Evolutionary conservation across 2,113 vertebrate species (phyloP).

Genomic region (Amphilophus citrinellus): DNA sequence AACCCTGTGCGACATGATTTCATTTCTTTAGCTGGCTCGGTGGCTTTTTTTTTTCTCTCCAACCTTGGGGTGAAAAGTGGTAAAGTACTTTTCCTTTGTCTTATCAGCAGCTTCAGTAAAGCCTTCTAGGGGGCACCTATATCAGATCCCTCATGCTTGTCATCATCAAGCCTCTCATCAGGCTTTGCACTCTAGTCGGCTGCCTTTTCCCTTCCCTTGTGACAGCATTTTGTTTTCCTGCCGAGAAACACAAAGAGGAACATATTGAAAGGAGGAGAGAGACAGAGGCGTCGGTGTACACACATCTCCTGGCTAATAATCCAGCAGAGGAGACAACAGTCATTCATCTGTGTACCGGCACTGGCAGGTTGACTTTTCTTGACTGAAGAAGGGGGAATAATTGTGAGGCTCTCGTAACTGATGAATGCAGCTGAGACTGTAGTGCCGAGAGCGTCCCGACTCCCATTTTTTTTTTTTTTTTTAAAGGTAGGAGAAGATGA

Average conservation of each 20-base stretch:
- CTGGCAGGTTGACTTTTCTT: constrained; percentile 73
- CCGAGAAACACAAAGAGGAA: constrained; percentile 70
- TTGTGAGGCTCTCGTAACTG: constrained; percentile 66
- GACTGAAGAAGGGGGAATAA: constrained; percentile 73
- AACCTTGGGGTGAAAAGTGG: constrained; percentile 46
- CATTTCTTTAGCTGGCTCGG: neutral
- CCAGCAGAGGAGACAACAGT: constrained; percentile 71
- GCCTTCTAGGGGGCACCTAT: constrained; percentile 58
- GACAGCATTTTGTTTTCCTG: constrained; percentile 74
- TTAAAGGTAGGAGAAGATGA: constrained; percentile 54
- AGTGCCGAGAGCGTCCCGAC: constrained; percentile 48
- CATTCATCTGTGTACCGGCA: constrained; percentile 64
- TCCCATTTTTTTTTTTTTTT: neutral
- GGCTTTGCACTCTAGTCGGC: constrained; percentile 47
- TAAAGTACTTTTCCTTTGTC: constrained; percentile 48
- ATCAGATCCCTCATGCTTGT: constrained; percentile 68
- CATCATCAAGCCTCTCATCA: constrained; percentile 71
- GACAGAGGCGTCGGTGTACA: constrained; percentile 24
- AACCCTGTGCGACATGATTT: neutral
- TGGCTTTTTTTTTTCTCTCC: neutral
- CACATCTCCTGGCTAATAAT: constrained; percentile 74
- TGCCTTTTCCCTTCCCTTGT: constrained; percentile 34
- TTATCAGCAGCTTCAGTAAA: constrained; percentile 54
- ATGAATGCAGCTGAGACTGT: constrained; percentile 68
- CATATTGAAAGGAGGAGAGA: constrained; percentile 51